A percentile compares a stretch with the other conserved stretches of the same genome.
These are phyloP conservation scores for Megalopta genalis DNA, from an alignment of 1,140 invertebrate species.

Conservation along the genomic window DNA sequence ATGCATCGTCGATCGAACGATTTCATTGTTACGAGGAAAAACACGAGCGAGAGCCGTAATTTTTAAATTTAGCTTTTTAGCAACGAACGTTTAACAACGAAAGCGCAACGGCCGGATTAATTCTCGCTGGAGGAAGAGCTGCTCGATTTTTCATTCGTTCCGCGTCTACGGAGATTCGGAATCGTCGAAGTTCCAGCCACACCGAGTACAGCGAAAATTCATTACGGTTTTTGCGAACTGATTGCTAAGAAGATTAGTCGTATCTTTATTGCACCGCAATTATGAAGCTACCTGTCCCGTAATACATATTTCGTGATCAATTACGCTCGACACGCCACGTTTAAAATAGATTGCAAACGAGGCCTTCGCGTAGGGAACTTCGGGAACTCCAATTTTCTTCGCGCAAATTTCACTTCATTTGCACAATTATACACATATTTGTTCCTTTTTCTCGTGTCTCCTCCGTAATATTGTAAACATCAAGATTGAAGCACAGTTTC, in stretches of 20 bases:
- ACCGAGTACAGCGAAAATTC: conserved; percentile 11
- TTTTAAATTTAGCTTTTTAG: no score
- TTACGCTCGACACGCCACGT: conserved; percentile 7
- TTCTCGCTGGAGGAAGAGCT: not conserved
- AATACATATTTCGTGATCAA: conserved; percentile 20
- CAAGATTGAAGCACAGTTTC: no score
- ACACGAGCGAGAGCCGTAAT: no score
- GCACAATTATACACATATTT: not conserved
- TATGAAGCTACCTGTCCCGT: conserved; percentile 20
- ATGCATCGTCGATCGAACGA: no score
- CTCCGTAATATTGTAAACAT: not conserved
- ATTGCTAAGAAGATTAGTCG: conserved; percentile 18
- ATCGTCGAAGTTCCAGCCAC: not conserved
- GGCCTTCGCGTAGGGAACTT: not conserved
- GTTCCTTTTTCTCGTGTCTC: not conserved
- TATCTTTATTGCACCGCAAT: conserved; percentile 31
- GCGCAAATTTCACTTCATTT: not conserved
- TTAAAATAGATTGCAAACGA: conserved; percentile 14
- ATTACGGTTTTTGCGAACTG: not conserved
- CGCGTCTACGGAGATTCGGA: not conserved
- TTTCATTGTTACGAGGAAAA: no score
- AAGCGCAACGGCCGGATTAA: not conserved
- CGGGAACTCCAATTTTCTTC: not conserved
- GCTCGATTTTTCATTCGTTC: conserved; percentile 13
- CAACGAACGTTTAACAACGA: no score